Percentiles rank a stretch among this genome's conserved stretches.
These are phyloP conservation scores for Numenius phaeopus DNA, from an alignment of 2,797 vertebrate genomes.

Conservation along the genomic window DNA sequence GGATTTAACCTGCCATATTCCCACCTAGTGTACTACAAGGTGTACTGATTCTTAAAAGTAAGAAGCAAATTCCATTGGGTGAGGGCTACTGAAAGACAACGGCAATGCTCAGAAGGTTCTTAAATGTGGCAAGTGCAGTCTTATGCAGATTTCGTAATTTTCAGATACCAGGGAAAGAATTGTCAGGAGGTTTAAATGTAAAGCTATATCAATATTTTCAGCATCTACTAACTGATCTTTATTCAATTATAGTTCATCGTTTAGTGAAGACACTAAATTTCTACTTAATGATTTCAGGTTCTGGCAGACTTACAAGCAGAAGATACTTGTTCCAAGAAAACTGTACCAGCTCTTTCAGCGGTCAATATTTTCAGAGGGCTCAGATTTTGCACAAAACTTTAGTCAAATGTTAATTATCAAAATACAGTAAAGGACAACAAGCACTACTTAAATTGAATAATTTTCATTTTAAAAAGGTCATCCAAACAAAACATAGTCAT, in stretches of 20 bases:
- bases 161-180: background rate
- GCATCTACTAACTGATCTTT: constrained; percentile 23
- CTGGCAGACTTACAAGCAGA: constrained; percentile 25
- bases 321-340: constrained; percentile 38
- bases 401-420: constrained; percentile 23
- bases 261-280: constrained; percentile 46
- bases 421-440: background rate
- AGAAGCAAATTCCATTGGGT: background rate
- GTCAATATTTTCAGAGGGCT: constrained; percentile 49
- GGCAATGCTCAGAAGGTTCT: background rate
- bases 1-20: background rate
- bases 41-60: background rate
- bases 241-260: constrained; percentile 60
- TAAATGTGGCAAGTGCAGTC: background rate
- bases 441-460: background rate
- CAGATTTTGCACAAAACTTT: background rate
- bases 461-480: background rate
- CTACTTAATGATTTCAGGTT: constrained; percentile 57
- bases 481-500: background rate
- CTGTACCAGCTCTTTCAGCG: background rate
- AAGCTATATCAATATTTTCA: constrained; percentile 44
- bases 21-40: background rate
- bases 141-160: background rate
- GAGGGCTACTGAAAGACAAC: background rate
- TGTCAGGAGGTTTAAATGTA: background rate